Percentiles rank a stretch among this genome's conserved stretches.
Evolutionary conservation across 2,797 vertebrate species (phyloP).

Genomic region (Anguilla obscura): DNA sequence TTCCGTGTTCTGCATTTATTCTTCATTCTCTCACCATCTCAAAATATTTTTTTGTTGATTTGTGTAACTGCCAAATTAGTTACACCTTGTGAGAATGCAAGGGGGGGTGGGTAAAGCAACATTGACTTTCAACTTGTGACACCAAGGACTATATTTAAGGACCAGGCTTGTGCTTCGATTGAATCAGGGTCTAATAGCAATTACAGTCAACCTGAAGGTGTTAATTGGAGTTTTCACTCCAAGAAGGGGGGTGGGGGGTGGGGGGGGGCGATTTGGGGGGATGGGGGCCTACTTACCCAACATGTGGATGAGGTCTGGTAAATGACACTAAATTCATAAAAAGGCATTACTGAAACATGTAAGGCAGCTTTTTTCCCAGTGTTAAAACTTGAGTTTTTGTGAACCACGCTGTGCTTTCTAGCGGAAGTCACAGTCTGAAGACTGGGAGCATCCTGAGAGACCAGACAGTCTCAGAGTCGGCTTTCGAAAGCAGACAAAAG

Average conservation of each 20-base stretch:
- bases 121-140: background rate
- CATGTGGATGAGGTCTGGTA: constrained; percentile 28
- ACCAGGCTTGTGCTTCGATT: background rate
- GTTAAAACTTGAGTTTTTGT: background rate
- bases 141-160: background rate
- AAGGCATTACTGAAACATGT: constrained; percentile 21
- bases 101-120: too few relatives aligned
- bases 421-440: background rate
- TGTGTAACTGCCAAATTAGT: too few relatives aligned
- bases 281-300: background rate
- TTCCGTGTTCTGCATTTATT: too few relatives aligned
- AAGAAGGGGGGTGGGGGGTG: background rate
- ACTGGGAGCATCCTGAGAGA: background rate
- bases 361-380: background rate
- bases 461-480: background rate
- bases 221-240: background rate
- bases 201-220: background rate
- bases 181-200: background rate
- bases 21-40: too few relatives aligned
- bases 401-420: constrained; percentile 42
- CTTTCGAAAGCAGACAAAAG: background rate
- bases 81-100: too few relatives aligned
- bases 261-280: background rate
- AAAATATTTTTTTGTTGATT: too few relatives aligned
- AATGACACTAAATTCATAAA: constrained; percentile 6